Percentiles rank a stretch among this genome's conserved stretches.
Conservation (phyloP, 2,797 vertebrate genomes). For the Pseudopleuronectes americanus region DNA sequence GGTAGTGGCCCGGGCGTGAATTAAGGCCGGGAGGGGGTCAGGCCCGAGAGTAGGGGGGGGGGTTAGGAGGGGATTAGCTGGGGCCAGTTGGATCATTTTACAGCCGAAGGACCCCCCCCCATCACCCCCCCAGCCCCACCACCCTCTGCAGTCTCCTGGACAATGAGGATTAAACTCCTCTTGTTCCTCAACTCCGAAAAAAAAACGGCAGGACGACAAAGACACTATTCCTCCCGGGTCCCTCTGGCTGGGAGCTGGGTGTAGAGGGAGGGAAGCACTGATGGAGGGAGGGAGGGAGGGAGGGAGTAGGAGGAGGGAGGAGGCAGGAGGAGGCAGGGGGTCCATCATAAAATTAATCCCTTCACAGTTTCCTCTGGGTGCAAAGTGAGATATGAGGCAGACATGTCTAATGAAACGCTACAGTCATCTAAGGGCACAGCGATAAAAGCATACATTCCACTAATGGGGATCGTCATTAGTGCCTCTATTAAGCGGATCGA, state of each 20-base stretch:
- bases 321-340: slow-evolving; percentile 73
- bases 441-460: slow-evolving; percentile 78
- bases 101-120: slow-evolving; percentile 84
- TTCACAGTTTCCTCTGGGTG: slow-evolving; percentile 82
- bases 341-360: slow-evolving; percentile 84
- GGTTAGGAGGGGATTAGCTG: slow-evolving; percentile 92
- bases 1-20: slow-evolving; percentile 56
- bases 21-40: slow-evolving; percentile 70
- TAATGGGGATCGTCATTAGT: slow-evolving; percentile 78
- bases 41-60: slow-evolving; percentile 83
- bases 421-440: slow-evolving; percentile 77
- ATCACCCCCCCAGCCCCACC: slow-evolving; percentile 50
- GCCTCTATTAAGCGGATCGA: slow-evolving; percentile 69
- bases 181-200: slow-evolving; percentile 84
- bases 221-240: slow-evolving; percentile 83
- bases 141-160: slow-evolving; percentile 82
- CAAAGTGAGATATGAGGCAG: slow-evolving; percentile 84
- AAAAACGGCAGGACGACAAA: slow-evolving; percentile 83
- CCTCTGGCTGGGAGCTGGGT: slow-evolving; percentile 75
- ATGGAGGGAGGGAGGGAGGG: slow-evolving; percentile 44
- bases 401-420: slow-evolving; percentile 80
- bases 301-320: slow-evolving; percentile 49
- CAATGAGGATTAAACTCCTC: slow-evolving; percentile 89
- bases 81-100: slow-evolving; percentile 98
- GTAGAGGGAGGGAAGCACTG: slow-evolving; percentile 32